Conservation (phyloP, 2,888 invertebrate genomes). For the Acleris emargana region DNA sequence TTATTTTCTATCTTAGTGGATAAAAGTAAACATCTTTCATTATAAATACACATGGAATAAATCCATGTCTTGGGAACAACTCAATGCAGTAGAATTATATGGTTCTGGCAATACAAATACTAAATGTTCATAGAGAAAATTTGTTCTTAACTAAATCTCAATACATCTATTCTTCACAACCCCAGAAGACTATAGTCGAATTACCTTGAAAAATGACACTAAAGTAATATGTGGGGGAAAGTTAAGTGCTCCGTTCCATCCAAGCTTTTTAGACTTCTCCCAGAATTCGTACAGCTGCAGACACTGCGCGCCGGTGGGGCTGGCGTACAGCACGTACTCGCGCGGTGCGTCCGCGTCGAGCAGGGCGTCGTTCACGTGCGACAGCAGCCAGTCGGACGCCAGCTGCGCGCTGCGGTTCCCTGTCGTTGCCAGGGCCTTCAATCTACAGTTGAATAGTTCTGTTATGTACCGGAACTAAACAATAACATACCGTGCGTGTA, state of each 20-base stretch:
- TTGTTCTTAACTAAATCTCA: too few relatives aligned
- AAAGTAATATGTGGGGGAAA: slow-evolving; percentile 95
- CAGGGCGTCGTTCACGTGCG: slow-evolving; percentile 93
- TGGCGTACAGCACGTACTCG: slow-evolving; percentile 94
- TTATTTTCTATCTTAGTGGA: slow-evolving; percentile 8
- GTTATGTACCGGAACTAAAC: too few relatives aligned
- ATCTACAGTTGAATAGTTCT: slow-evolving; percentile 74
- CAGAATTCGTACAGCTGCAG: slow-evolving; percentile 90
- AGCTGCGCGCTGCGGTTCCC: slow-evolving; percentile 94
- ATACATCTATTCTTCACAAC: too few relatives aligned
- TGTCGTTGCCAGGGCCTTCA: slow-evolving; percentile 95
- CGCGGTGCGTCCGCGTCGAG: slow-evolving; percentile 90
- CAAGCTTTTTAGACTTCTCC: slow-evolving; percentile 88
- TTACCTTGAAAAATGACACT: slow-evolving; percentile 94
- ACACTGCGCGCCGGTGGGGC: slow-evolving; percentile 90
- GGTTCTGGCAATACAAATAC: too few relatives aligned
- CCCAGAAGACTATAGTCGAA: slow-evolving; percentile 18
- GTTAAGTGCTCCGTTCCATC: slow-evolving; percentile 96
- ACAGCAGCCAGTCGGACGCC: slow-evolving; percentile 95
- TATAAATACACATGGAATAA: too few relatives aligned
- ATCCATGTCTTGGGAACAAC: too few relatives aligned
- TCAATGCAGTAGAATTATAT: too few relatives aligned
- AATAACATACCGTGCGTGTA: too few relatives aligned
- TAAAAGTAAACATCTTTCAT: too few relatives aligned
- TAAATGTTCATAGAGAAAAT: too few relatives aligned